A percentile compares a stretch with the other conserved stretches of the same genome.
Evolutionary conservation across 2,888 invertebrate genomes (phyloP).

Genomic region (Nudaria mundana): DNA sequence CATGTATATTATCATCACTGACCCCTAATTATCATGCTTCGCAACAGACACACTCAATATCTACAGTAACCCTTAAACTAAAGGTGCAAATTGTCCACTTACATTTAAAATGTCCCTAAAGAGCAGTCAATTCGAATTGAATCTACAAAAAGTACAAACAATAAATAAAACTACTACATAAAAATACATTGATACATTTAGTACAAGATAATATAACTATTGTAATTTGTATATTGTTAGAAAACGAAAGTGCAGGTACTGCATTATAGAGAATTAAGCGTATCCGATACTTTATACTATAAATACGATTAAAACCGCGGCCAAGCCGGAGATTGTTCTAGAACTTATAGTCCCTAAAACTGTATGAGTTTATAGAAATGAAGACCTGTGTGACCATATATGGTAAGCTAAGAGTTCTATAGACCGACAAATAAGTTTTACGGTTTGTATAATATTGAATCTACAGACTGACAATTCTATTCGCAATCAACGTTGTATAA

Average conservation of each 20-base stretch:
- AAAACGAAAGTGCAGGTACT: slow-evolving; percentile 71
- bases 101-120: slow-evolving; percentile 68
- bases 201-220: slow-evolving; percentile 58
- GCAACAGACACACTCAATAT: slow-evolving; percentile 27
- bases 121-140: slow-evolving; percentile 72
- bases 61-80: slow-evolving; percentile 55
- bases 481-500: too few relatives aligned
- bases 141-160: slow-evolving; percentile 67
- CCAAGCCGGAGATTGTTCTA: slow-evolving; percentile 5
- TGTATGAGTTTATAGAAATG: too few relatives aligned
- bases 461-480: too few relatives aligned
- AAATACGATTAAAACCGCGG: slow-evolving; percentile 21
- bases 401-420: too few relatives aligned
- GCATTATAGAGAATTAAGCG: slow-evolving; percentile 69
- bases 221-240: slow-evolving; percentile 66
- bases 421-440: too few relatives aligned
- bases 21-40: too few relatives aligned
- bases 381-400: too few relatives aligned
- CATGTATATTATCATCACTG: slow-evolving; percentile 25
- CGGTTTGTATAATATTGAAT: too few relatives aligned
- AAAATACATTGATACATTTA: slow-evolving; percentile 55
- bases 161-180: slow-evolving; percentile 65
- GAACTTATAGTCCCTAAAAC: too few relatives aligned
- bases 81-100: slow-evolving; percentile 65
- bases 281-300: slow-evolving; percentile 51